Evolutionary conservation across 30 jellyfish, hydroid and myxozoan species (phyloP), one percentile per base, ranked within the genome.

Genomic region (Turritopsis rubra): DNA sequence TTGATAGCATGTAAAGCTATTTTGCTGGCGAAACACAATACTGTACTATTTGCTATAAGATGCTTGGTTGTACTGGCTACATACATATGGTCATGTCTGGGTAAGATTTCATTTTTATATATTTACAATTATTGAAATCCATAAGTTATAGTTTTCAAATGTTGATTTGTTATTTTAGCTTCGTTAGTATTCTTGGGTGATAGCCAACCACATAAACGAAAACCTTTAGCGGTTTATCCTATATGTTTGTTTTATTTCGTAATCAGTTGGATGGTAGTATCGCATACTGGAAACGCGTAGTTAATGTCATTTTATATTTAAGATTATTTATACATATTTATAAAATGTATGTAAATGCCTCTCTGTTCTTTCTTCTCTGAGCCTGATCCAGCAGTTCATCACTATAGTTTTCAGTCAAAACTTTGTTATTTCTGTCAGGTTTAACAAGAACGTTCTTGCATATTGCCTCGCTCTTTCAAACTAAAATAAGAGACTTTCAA

Each of bases 181-280:
- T 91, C 97, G 8, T 86, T 91, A 73, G 97, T 93, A 18, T 91
- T 91, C 71, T 96, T 91, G 22, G 97, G 97, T 16, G 97, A 91
- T 24, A 91, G 96, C 85, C 97, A 91, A 82, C 97, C 97, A 19
- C 93, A 86, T 27, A 86, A 86, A 71, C 88, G 97, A 41, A 91
- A 91, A 53, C 93, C 96, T 9, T 60, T 91, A 73, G 97, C 97
- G 17, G 97, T 91, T 73, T 91, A 91, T 79, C 97, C 97, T 52
- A 91, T 91, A 68, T 92, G 97, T 81, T 85, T 91, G 71, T 91
- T 91, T 71, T 91, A 91, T 72, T 91, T 91, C 75, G 95, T 91
- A 7, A 91, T 91, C 77, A 86, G 96, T 29, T 91, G 97, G 97
- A 84, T 91, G 25, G 95, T 91, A 1, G 73, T 91, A 24, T 91